These are phyloP conservation scores for Thomomys bottae DNA, from an alignment of 2,113 vertebrate genomes.

Conservation along the genomic window DNA sequence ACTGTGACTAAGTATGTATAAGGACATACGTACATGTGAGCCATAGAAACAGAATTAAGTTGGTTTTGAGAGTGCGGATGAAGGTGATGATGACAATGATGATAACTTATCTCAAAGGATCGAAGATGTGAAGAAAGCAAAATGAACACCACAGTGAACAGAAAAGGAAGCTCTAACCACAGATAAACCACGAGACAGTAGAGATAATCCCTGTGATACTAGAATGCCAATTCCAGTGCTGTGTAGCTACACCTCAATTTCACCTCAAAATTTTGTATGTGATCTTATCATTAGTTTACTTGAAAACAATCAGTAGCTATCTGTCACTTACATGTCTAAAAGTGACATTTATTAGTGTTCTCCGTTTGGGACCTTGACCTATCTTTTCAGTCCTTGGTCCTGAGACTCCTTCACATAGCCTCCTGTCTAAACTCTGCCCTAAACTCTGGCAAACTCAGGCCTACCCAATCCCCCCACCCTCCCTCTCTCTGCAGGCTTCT, in stretches of 20 bases:
- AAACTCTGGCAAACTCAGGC: not conserved
- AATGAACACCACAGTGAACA: not conserved
- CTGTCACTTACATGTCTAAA: not conserved
- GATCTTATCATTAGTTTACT: not conserved
- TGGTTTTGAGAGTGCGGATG: not conserved
- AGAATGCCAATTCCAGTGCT: not conserved
- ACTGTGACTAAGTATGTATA: not conserved
- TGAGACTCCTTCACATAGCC: rapidly evolving
- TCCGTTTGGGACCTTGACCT: not conserved
- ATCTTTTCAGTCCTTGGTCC: not conserved
- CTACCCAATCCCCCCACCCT: no score
- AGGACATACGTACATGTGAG: not conserved
- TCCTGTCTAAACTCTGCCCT: not conserved
- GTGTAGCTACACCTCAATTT: not conserved
- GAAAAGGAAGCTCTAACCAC: not conserved
- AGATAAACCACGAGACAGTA: not conserved
- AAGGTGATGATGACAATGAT: not conserved
- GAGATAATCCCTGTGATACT: not conserved
- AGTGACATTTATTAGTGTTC: not conserved
- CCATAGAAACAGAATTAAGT: not conserved
- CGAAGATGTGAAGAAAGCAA: not conserved
- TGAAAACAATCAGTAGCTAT: not conserved
- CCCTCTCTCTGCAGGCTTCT: not conserved
- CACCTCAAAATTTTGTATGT: not conserved
- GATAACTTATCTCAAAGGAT: not conserved